Evolutionary conservation across 2,113 vertebrate genomes (phyloP).

Genomic region (Lota lota): DNA sequence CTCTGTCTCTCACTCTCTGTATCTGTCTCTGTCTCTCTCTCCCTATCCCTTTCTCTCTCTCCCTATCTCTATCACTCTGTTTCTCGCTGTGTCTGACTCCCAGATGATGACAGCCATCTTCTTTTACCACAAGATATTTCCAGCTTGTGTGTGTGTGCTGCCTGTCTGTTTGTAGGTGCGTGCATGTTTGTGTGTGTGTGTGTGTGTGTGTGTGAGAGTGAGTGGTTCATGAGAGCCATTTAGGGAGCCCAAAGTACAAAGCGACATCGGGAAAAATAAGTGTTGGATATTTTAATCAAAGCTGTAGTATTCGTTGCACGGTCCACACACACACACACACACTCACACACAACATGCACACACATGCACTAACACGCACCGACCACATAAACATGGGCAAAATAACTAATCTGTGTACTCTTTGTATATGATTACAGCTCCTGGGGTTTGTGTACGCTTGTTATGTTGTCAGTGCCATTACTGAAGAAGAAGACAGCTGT

Average conservation of each 20-base stretch:
- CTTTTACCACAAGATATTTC: slow-evolving; percentile 47
- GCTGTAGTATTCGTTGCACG: too few species aligned
- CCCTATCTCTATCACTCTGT: background rate
- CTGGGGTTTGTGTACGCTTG: slow-evolving; percentile 84
- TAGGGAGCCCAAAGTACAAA: too few species aligned
- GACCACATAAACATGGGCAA: background rate
- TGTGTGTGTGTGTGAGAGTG: background rate
- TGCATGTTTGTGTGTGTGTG: background rate
- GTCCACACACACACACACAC: background rate
- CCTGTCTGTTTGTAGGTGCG: background rate
- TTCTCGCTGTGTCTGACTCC: slow-evolving; percentile 37
- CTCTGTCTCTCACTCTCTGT: slow-evolving; percentile 16
- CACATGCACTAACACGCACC: slow-evolving; percentile 5
- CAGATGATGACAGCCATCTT: slow-evolving; percentile 62
- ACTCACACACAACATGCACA: background rate
- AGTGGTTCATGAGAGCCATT: too few species aligned
- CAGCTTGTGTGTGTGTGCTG: slow-evolving; percentile 11
- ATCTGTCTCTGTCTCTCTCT: slow-evolving; percentile 15
- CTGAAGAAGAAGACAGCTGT: slow-evolving; percentile 82
- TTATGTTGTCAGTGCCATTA: slow-evolving; percentile 82
- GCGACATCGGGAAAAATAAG: too few species aligned
- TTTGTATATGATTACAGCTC: slow-evolving; percentile 75
- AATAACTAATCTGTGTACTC: slow-evolving; percentile 31
- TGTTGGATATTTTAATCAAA: too few species aligned
- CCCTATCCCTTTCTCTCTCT: background rate